Evolutionary conservation across 1,140 invertebrate genomes (phyloP), one percentile per base, ranked within the genome.

Genomic region (Ceratosolen solmsi): DNA sequence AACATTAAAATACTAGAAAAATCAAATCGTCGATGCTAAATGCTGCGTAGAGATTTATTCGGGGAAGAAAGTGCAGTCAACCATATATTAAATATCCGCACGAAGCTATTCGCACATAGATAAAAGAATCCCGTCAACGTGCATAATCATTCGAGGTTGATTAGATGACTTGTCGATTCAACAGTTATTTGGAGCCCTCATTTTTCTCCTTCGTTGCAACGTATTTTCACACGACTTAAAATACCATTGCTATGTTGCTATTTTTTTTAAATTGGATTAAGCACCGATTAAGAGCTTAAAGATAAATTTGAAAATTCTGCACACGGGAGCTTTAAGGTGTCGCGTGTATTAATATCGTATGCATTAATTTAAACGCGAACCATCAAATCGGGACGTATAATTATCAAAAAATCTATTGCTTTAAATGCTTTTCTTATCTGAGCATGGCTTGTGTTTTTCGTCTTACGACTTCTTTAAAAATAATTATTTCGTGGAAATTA

Each of bases 121-220:
- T 13, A 63, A 63, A 17, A 36, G 30, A 63, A 20, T 33, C 30
- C 13, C 7, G 33, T 27, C 60, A 13, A 63, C 27, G 30, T 27
- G 3, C 27, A 36, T 33, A 63, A 63, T 63, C 60, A 13, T 33
- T 27, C 60, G 30, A 63, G 2, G 30, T 11, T 63, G 30, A 63
- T 33, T 63, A 63, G 27, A 63, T 7, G 41, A 63, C 60, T 63
- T 36, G 30, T 63, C 60, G 27, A 63, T 33, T 63, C 60, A 63
- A 63, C 60, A 17, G 13, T 63, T 63, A 63, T 20, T 63, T 27
- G 3, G 2, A 15, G 17, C 30, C 13, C 15, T 63, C 3, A 3
- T 17, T 63, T 30, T 33, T 63, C 41, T 46, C 41, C 13, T 46
- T 46, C 13, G 5, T 46, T 13, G 41, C 41, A 13, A 13, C 5